Evolutionary conservation across 2,888 invertebrate genomes (phyloP).

Genomic region (Anarsia innoxiella): DNA sequence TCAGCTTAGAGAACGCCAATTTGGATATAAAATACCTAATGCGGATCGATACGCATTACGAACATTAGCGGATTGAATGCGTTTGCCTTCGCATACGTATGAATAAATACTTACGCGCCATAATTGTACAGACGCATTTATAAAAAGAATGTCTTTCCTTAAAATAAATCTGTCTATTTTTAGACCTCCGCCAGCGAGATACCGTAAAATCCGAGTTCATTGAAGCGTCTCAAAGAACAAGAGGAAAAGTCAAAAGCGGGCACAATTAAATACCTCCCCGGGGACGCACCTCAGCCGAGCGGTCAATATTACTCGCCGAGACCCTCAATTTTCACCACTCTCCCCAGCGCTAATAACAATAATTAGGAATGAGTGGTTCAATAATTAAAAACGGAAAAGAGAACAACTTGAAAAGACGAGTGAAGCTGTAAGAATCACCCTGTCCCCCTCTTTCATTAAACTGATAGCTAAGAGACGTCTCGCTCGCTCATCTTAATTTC

Average conservation of each 20-base stretch:
- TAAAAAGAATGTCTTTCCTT: too few species aligned
- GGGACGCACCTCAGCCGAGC: slow-evolving; percentile 58
- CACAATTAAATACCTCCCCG: slow-evolving; percentile 69
- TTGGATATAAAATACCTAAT: slow-evolving; percentile 68
- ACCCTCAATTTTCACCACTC: slow-evolving; percentile 74
- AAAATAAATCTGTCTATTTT: too few species aligned
- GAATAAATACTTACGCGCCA: too few species aligned
- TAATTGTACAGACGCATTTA: too few species aligned
- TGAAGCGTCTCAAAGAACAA: slow-evolving; percentile 67
- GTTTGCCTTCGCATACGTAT: too few species aligned
- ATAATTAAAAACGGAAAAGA: slow-evolving; percentile 77
- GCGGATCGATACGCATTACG: slow-evolving; percentile 59
- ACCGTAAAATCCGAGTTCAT: slow-evolving; percentile 66
- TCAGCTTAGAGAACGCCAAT: slow-evolving; percentile 58
- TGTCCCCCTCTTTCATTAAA: slow-evolving; percentile 34
- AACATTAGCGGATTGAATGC: slow-evolving; percentile 64
- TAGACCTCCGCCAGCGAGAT: too few species aligned
- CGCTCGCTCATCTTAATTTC: slow-evolving; percentile 49
- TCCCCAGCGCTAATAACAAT: slow-evolving; percentile 74
- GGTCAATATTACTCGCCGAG: slow-evolving; percentile 69
- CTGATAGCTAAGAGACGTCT: slow-evolving; percentile 29
- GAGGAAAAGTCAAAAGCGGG: slow-evolving; percentile 67
- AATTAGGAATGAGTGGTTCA: slow-evolving; percentile 77
- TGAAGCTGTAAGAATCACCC: slow-evolving; percentile 32
- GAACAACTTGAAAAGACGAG: slow-evolving; percentile 63